A percentile compares a stretch with the other conserved stretches of the same genome.
Conservation (phyloP, 2,797 vertebrate genomes). For the Tinamus major region DNA sequence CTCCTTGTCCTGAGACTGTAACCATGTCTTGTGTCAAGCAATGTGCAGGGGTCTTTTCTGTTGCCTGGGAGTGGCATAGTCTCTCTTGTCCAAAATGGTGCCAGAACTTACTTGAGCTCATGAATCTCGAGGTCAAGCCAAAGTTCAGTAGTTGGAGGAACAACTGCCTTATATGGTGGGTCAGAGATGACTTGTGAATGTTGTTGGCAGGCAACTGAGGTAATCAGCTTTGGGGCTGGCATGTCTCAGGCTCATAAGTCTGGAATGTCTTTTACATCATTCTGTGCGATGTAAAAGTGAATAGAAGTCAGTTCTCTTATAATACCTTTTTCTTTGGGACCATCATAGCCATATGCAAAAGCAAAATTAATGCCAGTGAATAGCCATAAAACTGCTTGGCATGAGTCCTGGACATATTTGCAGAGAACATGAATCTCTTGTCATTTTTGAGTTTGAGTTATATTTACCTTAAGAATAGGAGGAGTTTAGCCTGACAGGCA, state of each 20-base stretch:
- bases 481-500: not conserved
- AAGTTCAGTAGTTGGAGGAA: not conserved
- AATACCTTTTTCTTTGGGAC: not conserved
- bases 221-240: not conserved
- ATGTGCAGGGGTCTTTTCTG: not conserved
- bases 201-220: not conserved
- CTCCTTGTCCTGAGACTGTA: not conserved
- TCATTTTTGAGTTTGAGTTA: not conserved
- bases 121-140: not conserved
- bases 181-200: not conserved
- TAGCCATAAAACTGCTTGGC: not conserved
- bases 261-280: not conserved
- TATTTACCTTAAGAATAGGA: not conserved
- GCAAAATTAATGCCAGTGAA: not conserved
- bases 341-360: not conserved
- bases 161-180: accelerated
- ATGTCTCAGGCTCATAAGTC: not conserved
- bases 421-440: not conserved
- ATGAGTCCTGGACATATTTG: not conserved
- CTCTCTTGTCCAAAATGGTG: not conserved
- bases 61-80: not conserved
- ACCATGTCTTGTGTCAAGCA: not conserved
- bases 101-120: not conserved
- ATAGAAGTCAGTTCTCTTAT: not conserved
- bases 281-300: not conserved